Base-by-base conservation (phyloP, 2,797 vertebrate genomes). In the Microctenopoma stevenorrisi region DNA sequence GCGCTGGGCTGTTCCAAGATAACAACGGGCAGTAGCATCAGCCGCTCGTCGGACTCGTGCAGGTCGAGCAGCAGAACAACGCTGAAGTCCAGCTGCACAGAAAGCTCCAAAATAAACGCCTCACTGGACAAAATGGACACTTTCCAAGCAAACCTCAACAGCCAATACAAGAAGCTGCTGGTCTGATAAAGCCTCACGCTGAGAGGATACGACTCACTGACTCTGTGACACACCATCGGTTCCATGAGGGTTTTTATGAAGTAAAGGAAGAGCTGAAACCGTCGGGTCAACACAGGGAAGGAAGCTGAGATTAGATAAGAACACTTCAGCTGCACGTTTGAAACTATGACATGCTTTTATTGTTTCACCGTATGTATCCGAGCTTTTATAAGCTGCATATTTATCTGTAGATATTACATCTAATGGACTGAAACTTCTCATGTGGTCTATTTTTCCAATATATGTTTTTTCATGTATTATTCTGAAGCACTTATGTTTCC, bases 101-200 rank as follows among this genome's bases (percentile, higher is more conserved):
- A 83, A 9, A 75, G 10, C 46, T 64, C 77, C 30, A 66, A 56
- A 11, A 35, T 57, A 11, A 66, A 71, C 38, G 7, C 40, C 1
- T 51, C 76, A 0, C 38, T 33, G 1, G 44, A 40, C 16, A 73
- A 72, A 70, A 82, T 78, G 40, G 91, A 93, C 54, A 91, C 93
- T 0, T 90, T 86, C 26, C 90, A 94, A 53, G 85, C 69, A 35
- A 88, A 86, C 14, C 81, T 92, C 44, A 92, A 65, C 64, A 95
- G 94, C 62, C 81, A 95, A n/a, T 96, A 95, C 80, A 94, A 91
- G 64, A 96, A 96, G 68, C 91, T 96, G 30, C 64, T 96, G 74
- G 85, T 93, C 40, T 95, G 89, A 89, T 2, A 1, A 3, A 1
- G 14, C 15, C 18, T 1, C 9, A 0, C 12, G 3, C 44, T 6